Evolutionary conservation across 1,140 invertebrate species (phyloP).

Genomic region (Laodelphax striatellus): DNA sequence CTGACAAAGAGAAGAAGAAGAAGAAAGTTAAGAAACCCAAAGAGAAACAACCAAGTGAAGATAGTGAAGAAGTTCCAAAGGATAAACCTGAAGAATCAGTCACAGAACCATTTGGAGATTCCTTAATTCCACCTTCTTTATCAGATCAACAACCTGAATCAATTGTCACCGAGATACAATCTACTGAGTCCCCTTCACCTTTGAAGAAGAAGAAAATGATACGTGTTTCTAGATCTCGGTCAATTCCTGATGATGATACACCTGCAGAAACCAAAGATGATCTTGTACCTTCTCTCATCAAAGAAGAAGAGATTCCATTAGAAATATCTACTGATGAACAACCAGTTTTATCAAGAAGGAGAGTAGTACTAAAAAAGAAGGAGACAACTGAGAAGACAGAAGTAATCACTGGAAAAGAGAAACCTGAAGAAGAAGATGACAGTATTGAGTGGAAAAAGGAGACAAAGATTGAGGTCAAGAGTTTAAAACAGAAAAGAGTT

Average conservation of each 20-base stretch:
- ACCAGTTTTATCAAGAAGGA: not conserved
- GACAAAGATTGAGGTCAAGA: slow-evolving; percentile 39
- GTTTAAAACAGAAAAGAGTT: slow-evolving; percentile 19
- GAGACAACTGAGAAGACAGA: slow-evolving; percentile 28
- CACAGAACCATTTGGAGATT: too few species aligned
- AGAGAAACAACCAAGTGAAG: not conserved
- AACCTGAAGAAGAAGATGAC: slow-evolving; percentile 29
- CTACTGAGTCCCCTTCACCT: not conserved
- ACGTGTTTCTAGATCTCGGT: slow-evolving; percentile 1
- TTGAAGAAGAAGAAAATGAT: slow-evolving; percentile 9
- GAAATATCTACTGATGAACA: not conserved
- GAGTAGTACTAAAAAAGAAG: slow-evolving; percentile 23
- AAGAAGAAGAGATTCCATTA: not conserved
- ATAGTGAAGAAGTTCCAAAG: too few species aligned
- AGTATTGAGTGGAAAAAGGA: slow-evolving; percentile 32
- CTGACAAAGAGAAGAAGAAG: slow-evolving; percentile 13
- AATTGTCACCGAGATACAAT: not conserved
- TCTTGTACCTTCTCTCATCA: not conserved
- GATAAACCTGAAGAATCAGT: too few species aligned
- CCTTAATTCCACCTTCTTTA: not conserved
- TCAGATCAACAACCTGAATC: not conserved
- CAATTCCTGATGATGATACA: slow-evolving; percentile 1
- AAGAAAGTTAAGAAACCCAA: slow-evolving; percentile 6
- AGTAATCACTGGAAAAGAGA: slow-evolving; percentile 25
- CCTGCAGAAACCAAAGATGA: not conserved